phyloP scores from a whole-genome alignment of 2,113 vertebrate species.

The Oplegnathus fasciatus region DNA sequence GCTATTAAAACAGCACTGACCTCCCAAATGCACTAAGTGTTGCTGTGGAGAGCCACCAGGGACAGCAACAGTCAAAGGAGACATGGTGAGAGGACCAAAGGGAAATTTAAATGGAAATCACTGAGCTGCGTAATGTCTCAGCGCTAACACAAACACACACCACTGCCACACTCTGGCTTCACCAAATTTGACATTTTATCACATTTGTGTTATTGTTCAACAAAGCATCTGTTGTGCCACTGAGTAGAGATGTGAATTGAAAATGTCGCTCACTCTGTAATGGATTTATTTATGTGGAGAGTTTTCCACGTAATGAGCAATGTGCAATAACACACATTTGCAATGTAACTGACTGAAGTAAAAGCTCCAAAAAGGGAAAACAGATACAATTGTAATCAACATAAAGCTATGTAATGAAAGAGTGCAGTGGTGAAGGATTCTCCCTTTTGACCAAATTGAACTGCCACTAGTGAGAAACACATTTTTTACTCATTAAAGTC shows the following conservation, averaged over 20 bases:
- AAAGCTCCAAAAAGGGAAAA: neutral
- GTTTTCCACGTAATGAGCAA: neutral
- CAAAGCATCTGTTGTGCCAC: constrained; percentile 1
- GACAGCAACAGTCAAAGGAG: constrained; percentile 35
- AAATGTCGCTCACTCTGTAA: constrained; percentile 9
- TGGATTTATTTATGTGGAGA: constrained; percentile 2
- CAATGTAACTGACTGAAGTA: neutral
- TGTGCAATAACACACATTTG: neutral
- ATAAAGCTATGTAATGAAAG: no score
- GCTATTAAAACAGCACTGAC: constrained; percentile 56
- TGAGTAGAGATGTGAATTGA: neutral
- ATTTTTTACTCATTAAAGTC: neutral
- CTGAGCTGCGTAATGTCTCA: constrained; percentile 21
- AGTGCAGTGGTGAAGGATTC: neutral
- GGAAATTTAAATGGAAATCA: constrained; percentile 74
- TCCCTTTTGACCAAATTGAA: neutral
- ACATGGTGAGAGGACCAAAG: constrained; percentile 44
- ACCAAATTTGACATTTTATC: constrained; percentile 37
- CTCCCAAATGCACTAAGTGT: constrained; percentile 49
- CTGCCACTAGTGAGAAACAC: neutral
- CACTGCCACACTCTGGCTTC: neutral
- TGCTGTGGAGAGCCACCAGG: constrained; percentile 26
- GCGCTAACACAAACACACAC: neutral
- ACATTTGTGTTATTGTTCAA: constrained; percentile 43
- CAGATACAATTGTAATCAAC: neutral